Percentiles rank a stretch among this genome's conserved stretches.
These are phyloP conservation scores for Notamacropus eugenii DNA, from an alignment of 2,797 vertebrate genomes.

Conservation along the genomic window DNA sequence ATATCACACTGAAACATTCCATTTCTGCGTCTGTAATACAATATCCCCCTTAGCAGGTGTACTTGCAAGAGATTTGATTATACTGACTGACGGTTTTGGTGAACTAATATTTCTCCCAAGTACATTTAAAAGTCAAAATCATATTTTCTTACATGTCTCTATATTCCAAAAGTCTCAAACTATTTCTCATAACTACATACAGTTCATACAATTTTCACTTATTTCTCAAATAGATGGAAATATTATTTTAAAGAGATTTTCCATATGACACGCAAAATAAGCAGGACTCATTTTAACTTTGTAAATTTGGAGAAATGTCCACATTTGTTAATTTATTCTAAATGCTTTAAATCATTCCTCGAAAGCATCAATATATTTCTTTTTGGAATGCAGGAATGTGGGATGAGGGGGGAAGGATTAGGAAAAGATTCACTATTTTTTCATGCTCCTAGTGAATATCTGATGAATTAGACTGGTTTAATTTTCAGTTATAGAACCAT, in stretches of 20 bases:
- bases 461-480: constrained; percentile 70
- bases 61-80: constrained; percentile 34
- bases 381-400: constrained; percentile 73
- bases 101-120: constrained; percentile 55
- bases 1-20: constrained; percentile 39
- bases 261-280: constrained; percentile 57
- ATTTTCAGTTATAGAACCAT: constrained; percentile 65
- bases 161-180: constrained; percentile 17
- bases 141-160: constrained; percentile 43
- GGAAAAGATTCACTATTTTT: constrained; percentile 76
- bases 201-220: constrained; percentile 46
- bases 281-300: constrained; percentile 47
- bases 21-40: constrained; percentile 49
- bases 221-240: constrained; percentile 65
- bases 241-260: constrained; percentile 57
- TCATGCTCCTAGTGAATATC: constrained; percentile 60
- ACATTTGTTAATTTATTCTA: constrained; percentile 60
- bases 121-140: constrained; percentile 58
- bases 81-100: constrained; percentile 45
- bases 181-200: neutral
- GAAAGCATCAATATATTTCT: constrained; percentile 65
- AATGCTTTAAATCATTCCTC: constrained; percentile 70
- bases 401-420: constrained; percentile 45
- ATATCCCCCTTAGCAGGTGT: constrained; percentile 55
- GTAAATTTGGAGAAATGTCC: constrained; percentile 55